Conservation (phyloP, 1,140 invertebrate species). For the Drosophila saltans region DNA sequence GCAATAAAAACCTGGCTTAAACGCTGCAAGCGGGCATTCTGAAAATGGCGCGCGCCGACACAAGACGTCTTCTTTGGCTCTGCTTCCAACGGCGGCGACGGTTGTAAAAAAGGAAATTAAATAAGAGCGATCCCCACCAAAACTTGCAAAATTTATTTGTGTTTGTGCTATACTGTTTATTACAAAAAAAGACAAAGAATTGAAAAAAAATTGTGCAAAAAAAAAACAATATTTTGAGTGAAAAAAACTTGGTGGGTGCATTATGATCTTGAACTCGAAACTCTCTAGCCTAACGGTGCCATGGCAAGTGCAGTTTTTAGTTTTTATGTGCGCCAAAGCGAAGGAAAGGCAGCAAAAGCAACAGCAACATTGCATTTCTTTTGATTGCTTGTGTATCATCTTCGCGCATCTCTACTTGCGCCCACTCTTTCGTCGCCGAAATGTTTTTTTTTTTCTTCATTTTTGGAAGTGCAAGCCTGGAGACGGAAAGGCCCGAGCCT, state of each 20-base stretch:
- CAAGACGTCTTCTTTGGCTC: constrained; percentile 58
- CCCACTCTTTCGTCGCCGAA: constrained; percentile 54
- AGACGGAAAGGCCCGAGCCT: constrained; percentile 27
- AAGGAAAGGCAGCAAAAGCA: constrained; percentile 26
- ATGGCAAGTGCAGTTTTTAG: constrained; percentile 62
- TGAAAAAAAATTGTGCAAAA: constrained; percentile 42
- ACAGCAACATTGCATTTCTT: constrained; percentile 68
- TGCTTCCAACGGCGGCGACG: constrained; percentile 60
- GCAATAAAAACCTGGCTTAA: constrained; percentile 6
- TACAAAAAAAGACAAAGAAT: constrained; percentile 51
- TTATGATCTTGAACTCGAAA: constrained; percentile 71
- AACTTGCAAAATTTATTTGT: constrained; percentile 21
- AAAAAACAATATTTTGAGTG: constrained; percentile 61
- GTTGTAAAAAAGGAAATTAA: constrained; percentile 41
- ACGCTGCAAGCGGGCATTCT: constrained; percentile 4
- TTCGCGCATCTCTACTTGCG: constrained; percentile 64
- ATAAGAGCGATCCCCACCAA: constrained; percentile 3
- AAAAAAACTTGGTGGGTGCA: constrained; percentile 61
- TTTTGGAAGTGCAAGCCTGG: constrained; percentile 28
- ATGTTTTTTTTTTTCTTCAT: constrained; percentile 44
- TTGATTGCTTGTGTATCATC: constrained; percentile 82
- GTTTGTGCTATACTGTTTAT: constrained; percentile 31
- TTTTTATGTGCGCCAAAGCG: constrained; percentile 1
- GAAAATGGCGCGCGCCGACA: constrained; percentile 20
- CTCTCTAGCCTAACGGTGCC: constrained; percentile 65